Base-by-base conservation (phyloP, 2,888 invertebrate species). In the Dolichomitus sp. region DNA sequence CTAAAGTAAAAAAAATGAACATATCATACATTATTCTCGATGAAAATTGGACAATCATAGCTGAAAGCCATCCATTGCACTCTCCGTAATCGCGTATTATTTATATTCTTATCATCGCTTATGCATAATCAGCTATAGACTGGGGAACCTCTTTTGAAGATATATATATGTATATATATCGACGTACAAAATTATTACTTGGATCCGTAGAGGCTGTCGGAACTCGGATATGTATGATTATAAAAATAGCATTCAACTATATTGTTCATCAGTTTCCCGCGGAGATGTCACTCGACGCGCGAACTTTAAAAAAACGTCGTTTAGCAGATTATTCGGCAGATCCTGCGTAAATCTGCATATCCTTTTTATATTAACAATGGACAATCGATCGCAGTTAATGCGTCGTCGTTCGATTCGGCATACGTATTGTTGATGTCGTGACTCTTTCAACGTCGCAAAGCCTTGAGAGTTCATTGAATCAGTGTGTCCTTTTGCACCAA, bases 211-310 rank as follows among this genome's bases (percentile, higher is more conserved):
- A 40, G 30, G n/a, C 52, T 37, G 11, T 11, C 37, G 63, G 48
- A 66, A 17, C 40, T 73, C 61, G 33, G 30, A 76, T 66, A 57
- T 42, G 78, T 45, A 54, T 23, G 61, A 61, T 77, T 45, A 54
- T 54, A 73, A 77, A 77, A 73, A 68, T 61, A 76, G 19, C 61
- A 50, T 23, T 65, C 61, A 27, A 59, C 61, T 12, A 73, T 12
- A 73, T 50, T 66, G 73, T 74, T 59, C 45, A 42, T 80, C 11
- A 33, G 12, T 72, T 30, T 37, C 11, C 5, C 42, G 27, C 37
- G 17, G 54, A 52, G 37, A 30, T 19, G 1, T n/a, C 54, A 68
- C 50, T 72, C 48, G 37, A 33, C 33, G 23, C 74, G 30, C 37
- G 42, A 57, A 45, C 19, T 4, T 0, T 37, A 54, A 17, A 9